These are phyloP conservation scores for Lipophrys pholis DNA, from an alignment of 2,113 vertebrate genomes.

Conservation along the genomic window DNA sequence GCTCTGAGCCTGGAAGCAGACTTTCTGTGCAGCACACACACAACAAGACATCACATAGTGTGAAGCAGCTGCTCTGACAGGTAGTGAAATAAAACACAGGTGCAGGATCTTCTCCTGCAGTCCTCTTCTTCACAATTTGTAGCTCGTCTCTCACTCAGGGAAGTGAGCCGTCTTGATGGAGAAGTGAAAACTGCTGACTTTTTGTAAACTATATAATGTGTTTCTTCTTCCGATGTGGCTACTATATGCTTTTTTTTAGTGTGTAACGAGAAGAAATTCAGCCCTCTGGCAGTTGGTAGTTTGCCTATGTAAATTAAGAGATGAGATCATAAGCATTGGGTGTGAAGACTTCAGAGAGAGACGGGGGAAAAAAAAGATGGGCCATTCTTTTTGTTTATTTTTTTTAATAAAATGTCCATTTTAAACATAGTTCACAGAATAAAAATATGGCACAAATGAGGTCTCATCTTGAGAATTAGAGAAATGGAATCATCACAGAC, in stretches of 20 bases:
- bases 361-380: no score
- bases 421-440: conserved; percentile 31
- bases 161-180: conserved; percentile 60
- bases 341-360: neutral
- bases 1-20: conserved; percentile 12
- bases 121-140: conserved; percentile 5
- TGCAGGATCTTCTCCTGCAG: neutral
- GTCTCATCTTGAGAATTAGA: conserved; percentile 18
- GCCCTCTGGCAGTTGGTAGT: neutral
- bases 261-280: neutral
- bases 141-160: conserved; percentile 47
- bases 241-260: conserved; percentile 4
- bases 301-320: conserved; percentile 21
- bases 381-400: no score
- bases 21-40: neutral
- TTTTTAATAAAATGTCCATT: no score
- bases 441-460: conserved; percentile 19
- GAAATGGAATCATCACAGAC: neutral
- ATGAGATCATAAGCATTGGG: neutral
- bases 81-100: conserved; percentile 40
- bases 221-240: conserved; percentile 32
- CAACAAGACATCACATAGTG: conserved; percentile 1
- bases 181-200: conserved; percentile 81
- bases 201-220: conserved; percentile 10
- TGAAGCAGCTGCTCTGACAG: conserved; percentile 19